Evolutionary conservation across 2,888 invertebrate species (phyloP).

Genomic region (Cataglyphis livida): DNA sequence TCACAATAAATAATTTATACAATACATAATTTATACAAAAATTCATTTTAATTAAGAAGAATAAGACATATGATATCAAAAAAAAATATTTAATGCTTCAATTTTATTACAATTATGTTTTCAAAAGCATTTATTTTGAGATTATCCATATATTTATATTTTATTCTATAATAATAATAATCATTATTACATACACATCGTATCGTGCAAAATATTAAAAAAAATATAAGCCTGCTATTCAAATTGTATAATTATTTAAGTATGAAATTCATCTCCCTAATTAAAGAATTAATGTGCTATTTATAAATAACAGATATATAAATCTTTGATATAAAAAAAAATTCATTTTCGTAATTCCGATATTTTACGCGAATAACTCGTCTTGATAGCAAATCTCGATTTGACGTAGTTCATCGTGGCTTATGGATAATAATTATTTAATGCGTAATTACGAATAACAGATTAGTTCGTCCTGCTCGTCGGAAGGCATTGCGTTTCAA

Average conservation of each 20-base stretch:
- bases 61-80: background rate
- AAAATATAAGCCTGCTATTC: background rate
- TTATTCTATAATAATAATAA: background rate
- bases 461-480: conserved; percentile 70
- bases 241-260: conserved; percentile 2
- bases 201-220: background rate
- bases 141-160: background rate
- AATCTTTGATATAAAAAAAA: background rate
- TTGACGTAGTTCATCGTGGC: conserved; percentile 60
- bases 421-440: conserved; percentile 78
- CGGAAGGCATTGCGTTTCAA: conserved; percentile 48
- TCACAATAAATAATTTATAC: background rate
- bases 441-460: conserved; percentile 82
- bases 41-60: background rate
- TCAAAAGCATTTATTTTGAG: background rate
- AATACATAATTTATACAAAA: background rate
- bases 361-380: conserved; percentile 6
- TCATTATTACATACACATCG: background rate
- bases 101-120: background rate
- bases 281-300: background rate
- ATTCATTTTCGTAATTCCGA: background rate
- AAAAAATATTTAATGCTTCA: background rate
- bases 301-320: background rate
- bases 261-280: background rate
- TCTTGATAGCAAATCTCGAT: conserved; percentile 71